Conservation (phyloP, 2,797 vertebrate species). For the Adelosebastes latens region DNA sequence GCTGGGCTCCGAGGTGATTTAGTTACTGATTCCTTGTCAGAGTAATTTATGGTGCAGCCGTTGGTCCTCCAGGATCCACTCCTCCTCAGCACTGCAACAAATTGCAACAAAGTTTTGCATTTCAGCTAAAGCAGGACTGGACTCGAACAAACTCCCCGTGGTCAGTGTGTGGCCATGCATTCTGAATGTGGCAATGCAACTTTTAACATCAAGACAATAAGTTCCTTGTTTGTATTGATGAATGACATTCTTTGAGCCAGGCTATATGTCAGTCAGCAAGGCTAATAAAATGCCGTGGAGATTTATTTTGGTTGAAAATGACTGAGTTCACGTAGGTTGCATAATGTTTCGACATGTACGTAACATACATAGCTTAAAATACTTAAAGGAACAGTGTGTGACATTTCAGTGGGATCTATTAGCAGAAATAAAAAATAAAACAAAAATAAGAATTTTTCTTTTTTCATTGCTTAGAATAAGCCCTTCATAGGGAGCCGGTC, state of each 20-base stretch:
- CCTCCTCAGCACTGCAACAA: not conserved
- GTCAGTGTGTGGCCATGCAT: not conserved
- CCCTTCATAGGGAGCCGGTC: no score
- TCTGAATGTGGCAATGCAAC: not conserved
- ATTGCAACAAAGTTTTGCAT: not conserved
- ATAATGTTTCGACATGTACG: no score
- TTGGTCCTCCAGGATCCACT: not conserved
- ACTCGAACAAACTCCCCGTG: not conserved
- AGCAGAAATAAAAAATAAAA: no score
- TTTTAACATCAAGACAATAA: not conserved
- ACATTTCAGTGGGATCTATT: no score
- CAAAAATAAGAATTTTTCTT: no score
- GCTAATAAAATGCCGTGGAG: not conserved
- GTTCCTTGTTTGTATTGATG: not conserved
- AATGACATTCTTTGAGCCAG: not conserved
- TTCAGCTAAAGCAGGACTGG: not conserved
- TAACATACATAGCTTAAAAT: no score
- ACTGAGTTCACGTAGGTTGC: not conserved
- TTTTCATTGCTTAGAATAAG: no score
- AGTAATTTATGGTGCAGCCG: slow-evolving; percentile 11
- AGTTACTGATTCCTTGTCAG: slow-evolving; percentile 16
- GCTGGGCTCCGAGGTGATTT: not conserved
- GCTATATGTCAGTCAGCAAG: not conserved
- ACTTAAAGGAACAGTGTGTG: no score
- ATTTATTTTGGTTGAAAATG: not conserved